Evolutionary conservation across 2,888 invertebrate genomes (phyloP).

Genomic region (Drosophila helvetica): DNA sequence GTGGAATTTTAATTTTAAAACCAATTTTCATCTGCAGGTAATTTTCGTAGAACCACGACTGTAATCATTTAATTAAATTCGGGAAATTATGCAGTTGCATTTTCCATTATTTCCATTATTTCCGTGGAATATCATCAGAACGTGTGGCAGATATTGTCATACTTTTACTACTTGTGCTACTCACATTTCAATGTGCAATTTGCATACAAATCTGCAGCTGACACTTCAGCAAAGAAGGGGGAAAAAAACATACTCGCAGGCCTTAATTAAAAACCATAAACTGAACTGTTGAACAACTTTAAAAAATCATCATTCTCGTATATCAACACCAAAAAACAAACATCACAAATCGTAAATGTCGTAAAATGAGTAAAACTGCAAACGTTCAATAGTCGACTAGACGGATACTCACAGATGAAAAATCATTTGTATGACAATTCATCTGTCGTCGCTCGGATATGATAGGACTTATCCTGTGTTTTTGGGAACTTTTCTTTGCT

Average conservation of each 20-base stretch:
- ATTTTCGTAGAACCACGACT: neutral
- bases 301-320: neutral
- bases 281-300: slow-evolving; percentile 12
- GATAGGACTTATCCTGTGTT: too few species aligned
- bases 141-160: neutral
- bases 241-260: neutral
- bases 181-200: neutral
- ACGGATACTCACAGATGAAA: neutral
- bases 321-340: neutral
- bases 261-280: slow-evolving; percentile 36
- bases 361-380: neutral
- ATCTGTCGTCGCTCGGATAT: too few species aligned
- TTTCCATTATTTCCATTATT: too few species aligned
- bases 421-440: too few species aligned
- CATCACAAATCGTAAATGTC: neutral
- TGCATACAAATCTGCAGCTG: slow-evolving; percentile 5
- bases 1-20: neutral
- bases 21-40: neutral
- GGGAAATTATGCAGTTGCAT: neutral
- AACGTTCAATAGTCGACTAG: neutral
- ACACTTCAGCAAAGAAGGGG: neutral
- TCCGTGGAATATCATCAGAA: neutral
- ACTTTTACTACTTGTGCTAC: neutral
- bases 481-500: too few species aligned
- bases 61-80: slow-evolving; percentile 5